Conservation (phyloP, 2,888 invertebrate species). For the Lucinisca nassula region DNA sequence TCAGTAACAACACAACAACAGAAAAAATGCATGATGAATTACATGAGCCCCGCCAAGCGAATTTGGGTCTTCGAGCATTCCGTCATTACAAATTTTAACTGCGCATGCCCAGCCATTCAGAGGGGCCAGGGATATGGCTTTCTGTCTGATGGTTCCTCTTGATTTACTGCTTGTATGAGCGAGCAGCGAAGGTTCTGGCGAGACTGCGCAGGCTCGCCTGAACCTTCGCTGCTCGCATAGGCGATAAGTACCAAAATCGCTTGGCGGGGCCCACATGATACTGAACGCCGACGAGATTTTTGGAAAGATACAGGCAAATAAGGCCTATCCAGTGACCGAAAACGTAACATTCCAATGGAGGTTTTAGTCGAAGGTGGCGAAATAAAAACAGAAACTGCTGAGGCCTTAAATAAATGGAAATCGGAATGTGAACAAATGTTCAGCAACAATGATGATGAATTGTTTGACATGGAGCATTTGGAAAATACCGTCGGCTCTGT, state of each 20-base stretch:
- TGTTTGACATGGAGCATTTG: constrained; percentile 3
- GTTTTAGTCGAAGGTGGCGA: neutral
- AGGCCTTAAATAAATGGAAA: neutral
- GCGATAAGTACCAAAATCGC: too few relatives aligned
- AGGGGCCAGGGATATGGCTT: too few relatives aligned
- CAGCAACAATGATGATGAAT: neutral
- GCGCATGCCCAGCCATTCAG: too few relatives aligned
- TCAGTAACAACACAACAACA: neutral
- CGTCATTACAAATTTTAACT: too few relatives aligned
- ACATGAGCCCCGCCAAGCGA: too few relatives aligned
- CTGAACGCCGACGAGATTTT: neutral
- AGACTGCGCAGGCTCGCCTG: too few relatives aligned
- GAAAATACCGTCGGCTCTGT: neutral
- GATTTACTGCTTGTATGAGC: too few relatives aligned
- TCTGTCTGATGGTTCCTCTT: too few relatives aligned
- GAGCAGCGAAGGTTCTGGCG: too few relatives aligned
- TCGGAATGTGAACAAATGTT: neutral
- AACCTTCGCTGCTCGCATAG: too few relatives aligned
- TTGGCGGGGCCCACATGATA: too few relatives aligned
- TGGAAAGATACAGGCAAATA: neutral
- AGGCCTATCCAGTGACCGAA: neutral
- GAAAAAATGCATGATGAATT: neutral
- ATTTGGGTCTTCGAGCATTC: too few relatives aligned
- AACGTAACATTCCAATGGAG: neutral
- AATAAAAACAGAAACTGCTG: neutral